Evolutionary conservation across 2,113 vertebrate genomes (phyloP).

Genomic region (Poicephalus meyeri): DNA sequence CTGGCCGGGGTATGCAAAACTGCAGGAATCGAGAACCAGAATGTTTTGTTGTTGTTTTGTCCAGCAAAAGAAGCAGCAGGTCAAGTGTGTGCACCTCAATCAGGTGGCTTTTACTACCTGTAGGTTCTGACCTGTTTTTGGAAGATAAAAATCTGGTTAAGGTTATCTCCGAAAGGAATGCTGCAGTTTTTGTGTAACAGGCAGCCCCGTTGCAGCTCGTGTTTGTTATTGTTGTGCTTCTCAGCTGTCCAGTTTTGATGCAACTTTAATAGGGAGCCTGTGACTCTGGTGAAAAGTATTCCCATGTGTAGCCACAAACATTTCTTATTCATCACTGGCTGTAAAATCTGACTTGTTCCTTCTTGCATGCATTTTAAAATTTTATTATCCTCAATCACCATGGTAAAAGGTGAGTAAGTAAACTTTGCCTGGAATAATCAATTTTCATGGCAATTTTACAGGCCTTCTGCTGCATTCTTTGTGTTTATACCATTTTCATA

Average conservation of each 20-base stretch:
- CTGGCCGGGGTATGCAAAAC: not conserved
- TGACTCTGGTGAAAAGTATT: conserved; percentile 25
- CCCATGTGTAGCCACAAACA: not conserved
- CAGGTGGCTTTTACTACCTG: not conserved
- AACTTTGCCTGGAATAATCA: not conserved
- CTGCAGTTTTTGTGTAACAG: not conserved
- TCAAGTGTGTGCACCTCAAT: not conserved
- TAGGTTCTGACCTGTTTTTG: not conserved
- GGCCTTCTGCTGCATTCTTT: not conserved
- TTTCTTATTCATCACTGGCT: conserved; percentile 1
- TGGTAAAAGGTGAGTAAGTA: conserved; percentile 35
- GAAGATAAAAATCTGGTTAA: not conserved
- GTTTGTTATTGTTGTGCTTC: not conserved
- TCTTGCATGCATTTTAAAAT: conserved; percentile 27
- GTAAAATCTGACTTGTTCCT: conserved; percentile 20
- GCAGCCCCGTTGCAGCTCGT: not conserved
- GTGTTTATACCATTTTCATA: fast-evolving
- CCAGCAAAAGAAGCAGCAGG: not conserved
- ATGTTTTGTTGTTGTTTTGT: not conserved
- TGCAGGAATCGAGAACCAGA: not conserved
- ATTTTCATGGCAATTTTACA: conserved; percentile 40
- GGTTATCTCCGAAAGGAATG: not conserved
- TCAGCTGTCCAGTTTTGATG: not conserved
- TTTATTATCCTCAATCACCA: conserved; percentile 13
- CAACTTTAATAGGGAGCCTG: not conserved